phyloP scores from a whole-genome alignment of 2,113 vertebrate species.

The Psittacula cyanocephala region DNA sequence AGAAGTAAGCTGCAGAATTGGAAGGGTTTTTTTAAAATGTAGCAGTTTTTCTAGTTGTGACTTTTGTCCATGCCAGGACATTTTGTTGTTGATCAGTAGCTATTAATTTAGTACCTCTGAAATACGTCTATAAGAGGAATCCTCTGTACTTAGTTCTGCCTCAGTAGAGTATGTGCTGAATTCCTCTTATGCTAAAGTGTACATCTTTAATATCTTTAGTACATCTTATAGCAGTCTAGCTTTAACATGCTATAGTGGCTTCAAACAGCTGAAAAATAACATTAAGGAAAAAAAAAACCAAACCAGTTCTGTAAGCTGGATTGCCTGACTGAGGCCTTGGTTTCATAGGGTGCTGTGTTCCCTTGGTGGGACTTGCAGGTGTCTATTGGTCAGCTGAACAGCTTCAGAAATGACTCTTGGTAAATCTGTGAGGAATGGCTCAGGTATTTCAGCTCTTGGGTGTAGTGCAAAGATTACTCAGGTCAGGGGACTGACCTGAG shows the following conservation, averaged over 20 bases:
- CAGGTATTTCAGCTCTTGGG: accelerated
- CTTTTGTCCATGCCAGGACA: neutral
- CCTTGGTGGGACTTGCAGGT: neutral
- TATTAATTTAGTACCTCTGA: neutral
- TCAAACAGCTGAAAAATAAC: neutral
- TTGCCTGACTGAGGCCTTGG: neutral
- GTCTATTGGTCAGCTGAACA: neutral
- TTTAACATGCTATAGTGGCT: neutral
- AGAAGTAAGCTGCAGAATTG: neutral
- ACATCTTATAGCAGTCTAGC: neutral
- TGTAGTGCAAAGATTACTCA: neutral
- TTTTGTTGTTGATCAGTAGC: neutral
- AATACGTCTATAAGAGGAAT: neutral
- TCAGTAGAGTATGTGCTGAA: neutral
- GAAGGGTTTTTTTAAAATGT: neutral
- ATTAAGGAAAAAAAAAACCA: neutral
- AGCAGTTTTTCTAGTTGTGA: neutral
- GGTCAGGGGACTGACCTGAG: accelerated
- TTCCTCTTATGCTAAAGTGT: neutral
- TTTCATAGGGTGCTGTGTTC: neutral
- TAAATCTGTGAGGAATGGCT: neutral
- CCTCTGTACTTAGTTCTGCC: neutral
- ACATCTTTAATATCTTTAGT: neutral
- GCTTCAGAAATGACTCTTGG: neutral
- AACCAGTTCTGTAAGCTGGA: neutral